Percentiles rank a stretch among this genome's conserved stretches.
phyloP scores from a whole-genome alignment of 2,797 vertebrate genomes.

The Diplodus puntazzo region DNA sequence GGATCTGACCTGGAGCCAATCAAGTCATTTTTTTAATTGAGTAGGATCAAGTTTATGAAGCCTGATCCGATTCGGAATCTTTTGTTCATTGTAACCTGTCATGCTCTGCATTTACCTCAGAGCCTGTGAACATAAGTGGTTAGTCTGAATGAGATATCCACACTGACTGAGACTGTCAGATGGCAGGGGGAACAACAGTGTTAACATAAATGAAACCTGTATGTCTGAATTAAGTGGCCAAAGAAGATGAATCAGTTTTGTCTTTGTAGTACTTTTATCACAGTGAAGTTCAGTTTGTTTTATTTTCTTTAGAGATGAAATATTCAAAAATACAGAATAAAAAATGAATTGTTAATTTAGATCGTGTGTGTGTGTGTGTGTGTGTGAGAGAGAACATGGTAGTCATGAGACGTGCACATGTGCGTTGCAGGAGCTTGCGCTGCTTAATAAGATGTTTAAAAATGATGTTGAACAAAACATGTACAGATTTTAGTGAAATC shows the following conservation, averaged over 20 bases:
- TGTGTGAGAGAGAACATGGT: background rate
- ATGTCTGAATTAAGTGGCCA: background rate
- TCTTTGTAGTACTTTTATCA: background rate
- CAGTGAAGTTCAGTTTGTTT: background rate
- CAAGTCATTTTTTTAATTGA: slow-evolving; percentile 14
- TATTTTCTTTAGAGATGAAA: background rate
- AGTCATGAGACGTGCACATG: slow-evolving; percentile 20
- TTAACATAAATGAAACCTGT: background rate
- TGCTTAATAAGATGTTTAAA: background rate
- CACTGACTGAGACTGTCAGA: background rate
- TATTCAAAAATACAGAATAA: too few species aligned
- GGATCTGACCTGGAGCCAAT: slow-evolving; percentile 11
- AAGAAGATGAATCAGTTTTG: background rate
- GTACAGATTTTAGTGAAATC: background rate
- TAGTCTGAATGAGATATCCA: slow-evolving; percentile 17
- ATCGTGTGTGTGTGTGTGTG: too few species aligned
- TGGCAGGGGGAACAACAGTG: background rate
- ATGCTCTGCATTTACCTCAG: background rate
- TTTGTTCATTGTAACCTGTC: slow-evolving; percentile 10
- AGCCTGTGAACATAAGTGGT: background rate
- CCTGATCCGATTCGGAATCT: slow-evolving; percentile 5
- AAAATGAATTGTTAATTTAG: too few species aligned
- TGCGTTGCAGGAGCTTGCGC: background rate
- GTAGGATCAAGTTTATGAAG: slow-evolving; percentile 5
- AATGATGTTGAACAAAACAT: background rate